Evolutionary conservation across 2,888 invertebrate species (phyloP).

Genomic region (Galerucella nymphaeae): DNA sequence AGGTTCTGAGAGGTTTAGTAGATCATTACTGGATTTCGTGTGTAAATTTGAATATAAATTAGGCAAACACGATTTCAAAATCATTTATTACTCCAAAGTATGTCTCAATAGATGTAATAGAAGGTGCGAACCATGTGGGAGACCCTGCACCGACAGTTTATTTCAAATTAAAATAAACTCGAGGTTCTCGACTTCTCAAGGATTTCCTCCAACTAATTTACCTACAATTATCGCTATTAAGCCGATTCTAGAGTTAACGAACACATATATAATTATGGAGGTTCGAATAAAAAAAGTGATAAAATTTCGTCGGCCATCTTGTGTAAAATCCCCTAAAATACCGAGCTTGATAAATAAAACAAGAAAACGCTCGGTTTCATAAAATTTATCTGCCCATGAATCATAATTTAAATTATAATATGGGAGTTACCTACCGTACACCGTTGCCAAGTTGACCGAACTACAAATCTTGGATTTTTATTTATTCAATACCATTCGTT

Average conservation of each 20-base stretch:
- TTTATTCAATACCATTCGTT: not conserved
- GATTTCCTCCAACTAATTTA: constrained; percentile 32
- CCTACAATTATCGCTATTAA: constrained; percentile 28
- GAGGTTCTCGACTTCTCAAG: constrained; percentile 33
- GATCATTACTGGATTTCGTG: too few relatives aligned
- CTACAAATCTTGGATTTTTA: not conserved
- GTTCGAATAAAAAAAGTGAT: constrained; percentile 11
- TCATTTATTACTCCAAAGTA: not conserved
- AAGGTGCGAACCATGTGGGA: constrained; percentile 9
- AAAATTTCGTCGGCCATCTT: constrained; percentile 40
- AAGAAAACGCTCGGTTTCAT: constrained; percentile 43
- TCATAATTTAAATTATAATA: constrained; percentile 42
- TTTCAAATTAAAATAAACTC: constrained; percentile 23
- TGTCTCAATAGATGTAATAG: not conserved
- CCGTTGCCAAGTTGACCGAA: constrained; percentile 26
- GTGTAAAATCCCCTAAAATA: constrained; percentile 40
- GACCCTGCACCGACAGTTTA: constrained; percentile 9
- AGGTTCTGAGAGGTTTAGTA: too few relatives aligned
- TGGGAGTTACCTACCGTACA: constrained; percentile 30
- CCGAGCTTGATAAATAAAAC: constrained; percentile 41
- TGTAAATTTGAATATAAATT: too few relatives aligned
- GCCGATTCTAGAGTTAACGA: constrained; percentile 8
- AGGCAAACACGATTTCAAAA: not conserved
- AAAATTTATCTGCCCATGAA: constrained; percentile 44
- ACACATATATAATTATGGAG: constrained; percentile 1